Evolutionary conservation across 2,113 vertebrate species (phyloP).

Genomic region (Erythrolamprus reginae): DNA sequence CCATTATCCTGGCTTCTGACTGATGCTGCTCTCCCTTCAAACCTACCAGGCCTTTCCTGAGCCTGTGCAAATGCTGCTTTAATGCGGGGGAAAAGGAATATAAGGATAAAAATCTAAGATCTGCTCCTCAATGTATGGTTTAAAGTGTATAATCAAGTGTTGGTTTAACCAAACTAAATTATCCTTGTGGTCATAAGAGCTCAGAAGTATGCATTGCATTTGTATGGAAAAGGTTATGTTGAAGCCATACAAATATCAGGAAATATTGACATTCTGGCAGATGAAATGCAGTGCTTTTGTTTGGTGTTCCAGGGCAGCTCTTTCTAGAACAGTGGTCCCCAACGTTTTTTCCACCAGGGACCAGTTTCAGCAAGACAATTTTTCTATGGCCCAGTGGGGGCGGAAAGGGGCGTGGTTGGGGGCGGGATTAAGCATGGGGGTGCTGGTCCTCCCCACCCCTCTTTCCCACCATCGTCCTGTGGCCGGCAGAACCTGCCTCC

Average conservation of each 20-base stretch:
- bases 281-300: neutral
- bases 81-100: neutral
- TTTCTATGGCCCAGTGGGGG: too few species aligned
- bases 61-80: neutral
- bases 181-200: neutral
- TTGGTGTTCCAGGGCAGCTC: neutral
- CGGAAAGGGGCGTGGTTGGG: too few species aligned
- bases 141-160: neutral
- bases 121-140: neutral
- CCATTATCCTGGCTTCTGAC: neutral
- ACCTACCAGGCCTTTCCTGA: neutral
- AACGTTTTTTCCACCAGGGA: too few species aligned
- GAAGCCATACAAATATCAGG: neutral
- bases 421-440: too few species aligned
- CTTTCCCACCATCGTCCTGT: too few species aligned
- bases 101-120: neutral
- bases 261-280: neutral
- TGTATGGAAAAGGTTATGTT: neutral
- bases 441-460: too few species aligned
- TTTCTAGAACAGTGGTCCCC: too few species aligned
- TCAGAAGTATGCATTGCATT: neutral
- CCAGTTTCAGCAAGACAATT: too few species aligned
- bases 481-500: too few species aligned
- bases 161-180: neutral
- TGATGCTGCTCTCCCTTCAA: neutral